Percentiles rank a stretch among this genome's conserved stretches.
These are phyloP conservation scores for Akabosia matsudoensis DNA, from an alignment of 1,140 invertebrate genomes.

Conservation along the genomic window DNA sequence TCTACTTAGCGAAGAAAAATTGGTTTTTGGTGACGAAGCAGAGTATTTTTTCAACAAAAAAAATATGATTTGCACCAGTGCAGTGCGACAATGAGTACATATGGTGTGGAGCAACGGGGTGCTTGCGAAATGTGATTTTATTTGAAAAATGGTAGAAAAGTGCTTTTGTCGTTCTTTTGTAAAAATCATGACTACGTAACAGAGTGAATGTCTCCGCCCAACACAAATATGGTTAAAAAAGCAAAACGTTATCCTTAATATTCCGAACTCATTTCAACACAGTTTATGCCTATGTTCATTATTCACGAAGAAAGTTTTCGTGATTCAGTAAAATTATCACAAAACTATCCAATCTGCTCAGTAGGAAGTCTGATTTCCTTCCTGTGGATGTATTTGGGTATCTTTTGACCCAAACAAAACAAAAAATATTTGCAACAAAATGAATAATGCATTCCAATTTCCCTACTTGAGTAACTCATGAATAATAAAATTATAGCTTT, in stretches of 20 bases:
- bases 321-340: neutral
- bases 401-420: neutral
- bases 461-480: neutral
- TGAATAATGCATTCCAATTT: neutral
- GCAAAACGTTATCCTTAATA: neutral
- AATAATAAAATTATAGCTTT: neutral
- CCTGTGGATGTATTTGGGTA: neutral
- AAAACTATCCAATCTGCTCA: neutral
- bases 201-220: too few species aligned
- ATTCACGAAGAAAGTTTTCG: neutral
- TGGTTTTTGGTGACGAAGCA: neutral
- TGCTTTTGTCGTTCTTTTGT: neutral
- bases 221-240: neutral
- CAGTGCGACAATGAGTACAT: neutral
- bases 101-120: neutral
- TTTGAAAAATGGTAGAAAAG: neutral
- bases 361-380: neutral
- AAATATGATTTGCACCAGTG: too few species aligned
- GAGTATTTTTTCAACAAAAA: too few species aligned
- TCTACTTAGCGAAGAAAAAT: neutral
- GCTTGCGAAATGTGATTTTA: neutral
- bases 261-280: neutral
- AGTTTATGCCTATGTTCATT: neutral
- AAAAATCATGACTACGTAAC: too few species aligned
- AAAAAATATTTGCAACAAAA: neutral